Evolutionary conservation across 1,140 invertebrate genomes (phyloP).

Genomic region (Magallana gigas): DNA sequence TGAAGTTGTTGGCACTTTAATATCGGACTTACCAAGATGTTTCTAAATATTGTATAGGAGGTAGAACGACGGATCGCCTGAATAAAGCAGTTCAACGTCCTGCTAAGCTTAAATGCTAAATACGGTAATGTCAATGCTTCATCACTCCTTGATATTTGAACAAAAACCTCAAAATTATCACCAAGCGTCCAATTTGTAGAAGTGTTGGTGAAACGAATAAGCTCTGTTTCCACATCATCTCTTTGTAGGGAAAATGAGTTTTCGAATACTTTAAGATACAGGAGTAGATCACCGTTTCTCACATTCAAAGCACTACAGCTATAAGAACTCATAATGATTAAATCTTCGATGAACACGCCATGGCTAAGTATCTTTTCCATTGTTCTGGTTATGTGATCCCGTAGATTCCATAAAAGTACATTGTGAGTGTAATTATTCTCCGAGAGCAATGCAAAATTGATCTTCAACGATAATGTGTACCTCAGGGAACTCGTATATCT

Average conservation of each 20-base stretch:
- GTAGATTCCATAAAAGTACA: not conserved
- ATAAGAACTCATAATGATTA: not conserved
- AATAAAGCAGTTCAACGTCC: not conserved
- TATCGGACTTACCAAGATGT: not conserved
- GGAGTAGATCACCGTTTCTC: not conserved
- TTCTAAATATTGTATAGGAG: not conserved
- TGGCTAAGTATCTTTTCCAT: not conserved
- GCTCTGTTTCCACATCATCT: not conserved
- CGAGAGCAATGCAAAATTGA: not conserved
- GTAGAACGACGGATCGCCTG: not conserved
- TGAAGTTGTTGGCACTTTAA: slow-evolving; percentile 16
- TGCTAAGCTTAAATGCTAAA: not conserved
- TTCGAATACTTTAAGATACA: slow-evolving; percentile 6
- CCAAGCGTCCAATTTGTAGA: not conserved
- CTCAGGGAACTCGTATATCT: not conserved
- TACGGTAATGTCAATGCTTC: not conserved
- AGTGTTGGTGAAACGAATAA: not conserved
- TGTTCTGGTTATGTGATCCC: not conserved
- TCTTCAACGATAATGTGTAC: not conserved
- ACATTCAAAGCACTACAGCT: not conserved
- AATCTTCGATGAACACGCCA: not conserved
- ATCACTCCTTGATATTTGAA: not conserved
- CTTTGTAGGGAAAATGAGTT: not conserved
- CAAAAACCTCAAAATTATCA: no score
- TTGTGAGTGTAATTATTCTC: not conserved